Percentiles rank a stretch among this genome's conserved stretches.
Evolutionary conservation across 1,140 invertebrate species (phyloP).

Genomic region (Cephus cinctus): DNA sequence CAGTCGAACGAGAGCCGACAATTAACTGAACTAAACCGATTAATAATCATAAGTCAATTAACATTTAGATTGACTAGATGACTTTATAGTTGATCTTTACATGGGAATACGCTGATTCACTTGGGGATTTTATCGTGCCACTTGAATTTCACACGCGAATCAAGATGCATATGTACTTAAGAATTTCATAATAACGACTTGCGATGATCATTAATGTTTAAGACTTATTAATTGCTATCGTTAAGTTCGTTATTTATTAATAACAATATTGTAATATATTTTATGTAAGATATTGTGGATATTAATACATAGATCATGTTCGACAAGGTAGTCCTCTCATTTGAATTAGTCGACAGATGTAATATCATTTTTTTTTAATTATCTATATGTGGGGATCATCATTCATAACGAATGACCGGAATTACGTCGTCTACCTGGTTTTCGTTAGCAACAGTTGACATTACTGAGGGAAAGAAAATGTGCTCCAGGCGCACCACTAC

Average conservation of each 20-base stretch:
- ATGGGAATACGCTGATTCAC: conserved; percentile 12
- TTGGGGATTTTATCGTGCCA: conserved; percentile 19
- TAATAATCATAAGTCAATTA: conserved; percentile 29
- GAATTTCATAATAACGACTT: conserved; percentile 21
- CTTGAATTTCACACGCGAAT: conserved; percentile 21
- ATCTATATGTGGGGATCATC: too few species aligned
- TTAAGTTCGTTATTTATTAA: conserved; percentile 41
- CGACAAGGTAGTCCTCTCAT: background rate
- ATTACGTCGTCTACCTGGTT: too few species aligned
- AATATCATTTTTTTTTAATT: too few species aligned
- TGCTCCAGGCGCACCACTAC: too few species aligned
- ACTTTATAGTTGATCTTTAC: conserved; percentile 11
- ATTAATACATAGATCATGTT: conserved; percentile 32
- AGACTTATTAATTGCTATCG: conserved; percentile 11
- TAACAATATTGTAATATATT: conserved; percentile 45
- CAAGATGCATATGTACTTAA: conserved; percentile 16
- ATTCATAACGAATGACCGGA: too few species aligned
- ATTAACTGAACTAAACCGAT: conserved; percentile 8
- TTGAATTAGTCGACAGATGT: too few species aligned
- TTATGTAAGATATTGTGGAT: conserved; percentile 49
- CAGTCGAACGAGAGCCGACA: too few species aligned
- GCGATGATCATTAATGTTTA: conserved; percentile 11
- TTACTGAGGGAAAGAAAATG: too few species aligned
- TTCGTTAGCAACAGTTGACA: too few species aligned
- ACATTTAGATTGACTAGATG: conserved; percentile 16